Base-by-base conservation (phyloP, 2,888 invertebrate genomes). In the Eupithecia inturbata region DNA sequence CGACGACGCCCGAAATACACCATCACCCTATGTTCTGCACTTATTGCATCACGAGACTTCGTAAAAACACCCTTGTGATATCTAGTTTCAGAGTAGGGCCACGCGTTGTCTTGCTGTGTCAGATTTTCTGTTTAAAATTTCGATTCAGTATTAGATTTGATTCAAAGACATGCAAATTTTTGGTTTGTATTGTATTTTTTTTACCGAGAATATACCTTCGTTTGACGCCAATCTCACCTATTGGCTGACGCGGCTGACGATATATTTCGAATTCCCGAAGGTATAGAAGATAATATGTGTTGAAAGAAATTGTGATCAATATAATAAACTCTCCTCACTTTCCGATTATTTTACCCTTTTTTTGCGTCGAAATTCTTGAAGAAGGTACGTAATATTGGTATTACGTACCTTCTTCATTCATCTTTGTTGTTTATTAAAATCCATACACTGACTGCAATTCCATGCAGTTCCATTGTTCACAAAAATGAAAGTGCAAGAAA, bases 1-100 rank as follows among this genome's bases (percentile, higher is more conserved):
- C 28, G 60, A 33, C 53, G 66, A 76, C 76, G n/a, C n/a, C n/a
- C 62, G 67, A 73, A 73, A 76, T 76, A 76, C 68, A 45, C 62
- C 76, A 73, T 63, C 74, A 68, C 72, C 63, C 71, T 31, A 64
- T 33, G 70, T 68, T 68, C 53, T 73, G 60, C 76, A 74, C 77
- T 75, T 69, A 72, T 77, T 77, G 77, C 78, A 79, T 74, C 79
- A 77, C 80, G 76, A 69, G 78, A 72, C 77, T 73, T 66, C 68
- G 76, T 72, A 80, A 79, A 79, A 79, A 78, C 78, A 78, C 78
- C 78, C 79, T 76, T 68, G 67, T 41, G 16, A 53, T 72, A 78
- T 81, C 79, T 63, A 70, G 78, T 81, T 81, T 76, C 81, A 22
- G 76, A 80, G 82, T 79, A 76, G 68, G 62, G 79, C 70, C 81